Conservation (phyloP, 2,888 invertebrate genomes). For the Catonia carolina region DNA sequence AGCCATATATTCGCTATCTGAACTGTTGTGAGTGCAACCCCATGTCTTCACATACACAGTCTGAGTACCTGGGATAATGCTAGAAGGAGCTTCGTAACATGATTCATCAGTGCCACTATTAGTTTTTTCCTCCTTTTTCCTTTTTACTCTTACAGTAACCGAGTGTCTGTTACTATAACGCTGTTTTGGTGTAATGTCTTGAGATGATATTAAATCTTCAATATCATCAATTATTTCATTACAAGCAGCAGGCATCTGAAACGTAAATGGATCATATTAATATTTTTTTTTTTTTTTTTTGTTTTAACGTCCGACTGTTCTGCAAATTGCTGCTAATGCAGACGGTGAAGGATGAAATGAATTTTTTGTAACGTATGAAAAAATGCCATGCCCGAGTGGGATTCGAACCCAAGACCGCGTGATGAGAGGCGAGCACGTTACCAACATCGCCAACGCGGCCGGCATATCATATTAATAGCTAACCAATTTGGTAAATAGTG, state of each 20-base stretch:
- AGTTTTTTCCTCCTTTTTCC: slow-evolving; percentile 38
- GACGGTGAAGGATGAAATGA: too few relatives aligned
- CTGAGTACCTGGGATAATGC: slow-evolving; percentile 58
- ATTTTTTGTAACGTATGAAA: too few relatives aligned
- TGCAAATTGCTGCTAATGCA: too few relatives aligned
- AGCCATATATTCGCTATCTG: slow-evolving; percentile 98
- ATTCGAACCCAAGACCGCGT: too few relatives aligned
- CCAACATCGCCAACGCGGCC: too few relatives aligned
- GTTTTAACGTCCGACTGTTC: too few relatives aligned
- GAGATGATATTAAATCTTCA: slow-evolving; percentile 73
- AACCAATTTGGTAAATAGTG: too few relatives aligned
- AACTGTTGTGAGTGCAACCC: slow-evolving; percentile 98
- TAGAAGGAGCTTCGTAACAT: slow-evolving; percentile 31
- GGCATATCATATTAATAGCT: too few relatives aligned
- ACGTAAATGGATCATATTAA: too few relatives aligned
- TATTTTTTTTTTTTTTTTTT: too few relatives aligned
- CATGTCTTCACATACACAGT: slow-evolving; percentile 86
- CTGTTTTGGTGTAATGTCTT: slow-evolving; percentile 72
- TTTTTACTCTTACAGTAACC: slow-evolving; percentile 60
- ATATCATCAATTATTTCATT: slow-evolving; percentile 73
- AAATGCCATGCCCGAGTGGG: too few relatives aligned
- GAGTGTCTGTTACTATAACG: slow-evolving; percentile 63
- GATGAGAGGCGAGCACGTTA: too few relatives aligned
- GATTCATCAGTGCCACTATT: slow-evolving; percentile 32
- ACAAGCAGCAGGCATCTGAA: slow-evolving; percentile 51